Percentiles rank a stretch among this genome's conserved stretches.
Conservation (phyloP, 2,797 vertebrate species). For the Sebastes minor region DNA sequence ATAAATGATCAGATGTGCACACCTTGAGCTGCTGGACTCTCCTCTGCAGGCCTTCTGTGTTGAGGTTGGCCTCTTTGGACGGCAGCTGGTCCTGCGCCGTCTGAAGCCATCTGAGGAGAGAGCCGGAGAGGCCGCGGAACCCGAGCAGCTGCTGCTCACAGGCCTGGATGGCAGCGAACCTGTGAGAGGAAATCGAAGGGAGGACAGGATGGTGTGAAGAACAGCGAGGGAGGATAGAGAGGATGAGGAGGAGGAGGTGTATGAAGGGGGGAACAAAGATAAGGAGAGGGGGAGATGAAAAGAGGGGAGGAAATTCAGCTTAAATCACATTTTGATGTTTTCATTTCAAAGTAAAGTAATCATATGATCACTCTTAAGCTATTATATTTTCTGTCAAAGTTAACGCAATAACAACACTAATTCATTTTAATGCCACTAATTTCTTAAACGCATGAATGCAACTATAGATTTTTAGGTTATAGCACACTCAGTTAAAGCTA, state of each 20-base stretch:
- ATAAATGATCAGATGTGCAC: background rate
- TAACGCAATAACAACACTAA: too few species aligned
- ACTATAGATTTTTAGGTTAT: too few species aligned
- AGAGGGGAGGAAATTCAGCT: background rate
- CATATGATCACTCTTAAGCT: background rate
- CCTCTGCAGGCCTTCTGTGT: slow-evolving; percentile 88
- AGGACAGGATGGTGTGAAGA: background rate
- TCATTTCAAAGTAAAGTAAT: background rate
- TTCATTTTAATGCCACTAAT: too few species aligned
- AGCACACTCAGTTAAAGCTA: too few species aligned
- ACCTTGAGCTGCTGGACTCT: slow-evolving; percentile 90
- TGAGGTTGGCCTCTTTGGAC: slow-evolving; percentile 83
- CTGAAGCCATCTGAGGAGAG: slow-evolving; percentile 92
- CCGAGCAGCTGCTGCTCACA: slow-evolving; percentile 90
- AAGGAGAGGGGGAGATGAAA: background rate
- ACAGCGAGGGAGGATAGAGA: background rate
- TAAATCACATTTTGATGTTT: background rate
- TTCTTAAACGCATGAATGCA: too few species aligned
- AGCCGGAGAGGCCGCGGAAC: slow-evolving; percentile 88
- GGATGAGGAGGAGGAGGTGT: background rate
- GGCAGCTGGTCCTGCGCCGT: slow-evolving; percentile 88
- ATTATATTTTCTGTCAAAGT: background rate
- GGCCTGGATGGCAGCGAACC: slow-evolving; percentile 88
- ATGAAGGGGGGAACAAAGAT: background rate
- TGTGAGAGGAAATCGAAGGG: slow-evolving; percentile 56